phyloP scores from a whole-genome alignment of 2,113 vertebrate genomes.

The Mobula hypostoma region DNA sequence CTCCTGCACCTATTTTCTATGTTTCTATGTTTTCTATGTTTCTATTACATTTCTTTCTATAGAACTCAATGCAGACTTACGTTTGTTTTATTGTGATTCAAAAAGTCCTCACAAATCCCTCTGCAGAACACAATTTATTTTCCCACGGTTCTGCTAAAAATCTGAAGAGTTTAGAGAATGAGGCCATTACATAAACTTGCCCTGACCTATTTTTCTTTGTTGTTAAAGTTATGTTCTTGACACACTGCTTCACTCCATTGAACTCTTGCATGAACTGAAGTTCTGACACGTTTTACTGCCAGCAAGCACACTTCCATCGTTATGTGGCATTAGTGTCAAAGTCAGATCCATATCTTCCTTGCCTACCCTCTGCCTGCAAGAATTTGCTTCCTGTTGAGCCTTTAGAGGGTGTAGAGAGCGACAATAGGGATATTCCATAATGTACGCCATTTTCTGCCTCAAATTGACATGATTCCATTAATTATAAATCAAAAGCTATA shows the following conservation, averaged over 20 bases:
- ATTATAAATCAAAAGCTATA: no score
- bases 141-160: background rate
- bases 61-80: background rate
- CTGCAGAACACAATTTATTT: background rate
- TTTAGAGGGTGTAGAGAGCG: background rate
- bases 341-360: background rate
- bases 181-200: background rate
- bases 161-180: background rate
- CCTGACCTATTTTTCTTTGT: background rate
- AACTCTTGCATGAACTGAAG: background rate
- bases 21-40: no score
- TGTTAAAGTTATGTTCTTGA: background rate
- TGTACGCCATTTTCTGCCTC: background rate
- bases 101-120: background rate
- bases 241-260: background rate
- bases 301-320: background rate
- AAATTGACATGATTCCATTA: no score
- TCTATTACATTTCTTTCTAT: background rate
- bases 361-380: background rate
- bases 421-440: background rate
- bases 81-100: background rate
- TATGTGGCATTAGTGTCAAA: conserved; percentile 15
- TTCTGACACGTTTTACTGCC: background rate
- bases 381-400: background rate
- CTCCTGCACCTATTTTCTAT: no score